Base-by-base conservation (phyloP, 2,888 invertebrate species). In the Chrysodeixis includens region DNA sequence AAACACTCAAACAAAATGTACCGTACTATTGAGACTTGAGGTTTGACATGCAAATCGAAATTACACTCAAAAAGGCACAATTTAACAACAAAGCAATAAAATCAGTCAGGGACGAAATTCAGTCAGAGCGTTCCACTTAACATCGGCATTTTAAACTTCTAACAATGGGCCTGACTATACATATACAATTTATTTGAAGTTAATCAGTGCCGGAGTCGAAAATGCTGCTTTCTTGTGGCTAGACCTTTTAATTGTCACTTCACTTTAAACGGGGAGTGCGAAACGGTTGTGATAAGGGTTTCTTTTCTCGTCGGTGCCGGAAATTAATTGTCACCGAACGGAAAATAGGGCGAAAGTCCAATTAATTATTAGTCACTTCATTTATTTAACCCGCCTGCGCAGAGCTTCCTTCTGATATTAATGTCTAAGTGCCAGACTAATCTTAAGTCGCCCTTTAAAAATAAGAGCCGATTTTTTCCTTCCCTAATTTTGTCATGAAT, bases 331-430 rank as follows among this genome's bases (percentile, higher is more conserved):
- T 95, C 94, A 91, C 94, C 92, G 92, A 94, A 94, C 94, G 92
- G 93, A 94, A 94, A 95, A 95, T 94, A 92, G 94, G 94, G 94
- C 90, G 92, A 93, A 94, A 95, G 90, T 94, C 93, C 94, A 94
- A 95, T 95, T 95, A 94, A 94, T 94, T 95, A 94, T 93, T 93
- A 93, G 92, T 92, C 93, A 94, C 92, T 95, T 94, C 94, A 94
- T 94, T 94, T 94, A 94, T 94, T 93, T 94, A 94, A 94, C 93
- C 92, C 92, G 86, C 86, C 86, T 88, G 87, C 87, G 86, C 81
- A 84, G 82, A 86, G 88, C 89, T 92, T 93, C 91, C 90, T 92
- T 91, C 86, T 88, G 85, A 92, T 92, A 93, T 93, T 93, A 92
- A 92, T 91, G 92, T 86, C 87, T 87, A 82, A 89, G 88, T 90